Percentiles rank a stretch among this genome's conserved stretches.
Conservation (phyloP, 2,113 vertebrate genomes). For the Pelecanus crispus region DNA sequence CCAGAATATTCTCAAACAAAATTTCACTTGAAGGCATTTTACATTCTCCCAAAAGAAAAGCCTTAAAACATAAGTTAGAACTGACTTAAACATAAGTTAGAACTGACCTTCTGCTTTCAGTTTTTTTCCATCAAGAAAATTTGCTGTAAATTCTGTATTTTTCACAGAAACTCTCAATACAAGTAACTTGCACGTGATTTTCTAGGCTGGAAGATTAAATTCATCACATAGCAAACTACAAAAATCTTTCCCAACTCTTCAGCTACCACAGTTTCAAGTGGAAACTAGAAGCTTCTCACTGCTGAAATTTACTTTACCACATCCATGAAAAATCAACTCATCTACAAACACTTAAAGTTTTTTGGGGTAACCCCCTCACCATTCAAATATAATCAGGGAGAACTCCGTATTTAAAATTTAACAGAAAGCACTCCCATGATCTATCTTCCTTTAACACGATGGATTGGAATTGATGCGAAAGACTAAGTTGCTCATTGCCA, state of each 20-base stretch:
- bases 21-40: background rate
- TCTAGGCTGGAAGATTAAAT: background rate
- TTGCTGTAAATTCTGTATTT: background rate
- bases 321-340: background rate
- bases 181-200: fast-evolving
- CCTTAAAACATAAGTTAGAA: background rate
- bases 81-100: too few relatives aligned
- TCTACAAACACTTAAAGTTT: background rate
- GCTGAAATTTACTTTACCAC: background rate
- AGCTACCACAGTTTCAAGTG: background rate
- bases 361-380: background rate
- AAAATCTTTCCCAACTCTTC: background rate
- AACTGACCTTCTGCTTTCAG: background rate
- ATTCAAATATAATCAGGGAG: fast-evolving
- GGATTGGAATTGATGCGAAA: background rate
- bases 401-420: background rate
- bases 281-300: background rate
- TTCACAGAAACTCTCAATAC: background rate
- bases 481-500: background rate
- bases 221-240: background rate
- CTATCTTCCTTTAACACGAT: background rate
- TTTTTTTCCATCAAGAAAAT: background rate
- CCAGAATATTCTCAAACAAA: background rate
- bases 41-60: background rate
- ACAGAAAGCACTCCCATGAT: background rate